Evolutionary conservation across 2,888 invertebrate species (phyloP), one percentile per base, ranked within the genome.

Genomic region (Torymus texanus): DNA sequence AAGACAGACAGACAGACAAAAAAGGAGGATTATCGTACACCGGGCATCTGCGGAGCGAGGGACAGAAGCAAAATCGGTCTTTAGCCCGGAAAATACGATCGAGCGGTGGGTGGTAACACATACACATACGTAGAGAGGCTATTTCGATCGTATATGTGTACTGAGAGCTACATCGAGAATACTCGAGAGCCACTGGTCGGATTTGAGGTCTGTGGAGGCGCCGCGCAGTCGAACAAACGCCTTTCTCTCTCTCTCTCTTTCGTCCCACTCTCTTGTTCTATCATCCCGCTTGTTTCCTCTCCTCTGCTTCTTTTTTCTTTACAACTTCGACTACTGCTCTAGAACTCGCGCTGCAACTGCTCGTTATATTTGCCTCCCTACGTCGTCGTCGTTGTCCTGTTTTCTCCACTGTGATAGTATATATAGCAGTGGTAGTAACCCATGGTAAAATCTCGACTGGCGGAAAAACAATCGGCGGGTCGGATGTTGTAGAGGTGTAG

Each of bases 131-230:
- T n/a, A 21, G 29, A 53, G 14, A 41, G 50, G 53, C 14, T 51
- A 67, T 50, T 65, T 76, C 50, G 67, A 58, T 29, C 50, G 41
- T 41, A 41, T 8, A 41, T 3, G 21, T 21, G 21, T 21, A 29
- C 29, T 29, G 29, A 29, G 5, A 29, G 41, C 41, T 41, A 8
- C 63, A 21, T 41, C 5, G 18, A 14, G 51, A 74, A 55, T 29
- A 18, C 55, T 41, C 58, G 70, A 24, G 78, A 80, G 72, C 72
- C 63, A 80, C 55, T 72, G 71, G 21, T 73, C 53, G 72, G 78
- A 74, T 76, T 81, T 62, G 78, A 76, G 72, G 74, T 41, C 75
- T 74, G 72, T 66, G 68, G 80, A 74, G 82, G 82, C 82, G 82
- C 82, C 82, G 68, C 53, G 24, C 51, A 79, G 82, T 75, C 81